A percentile compares a stretch with the other conserved stretches of the same genome.
phyloP scores from a whole-genome alignment of 1,140 invertebrate genomes.

The Gyrodactylus bullatarudis region DNA sequence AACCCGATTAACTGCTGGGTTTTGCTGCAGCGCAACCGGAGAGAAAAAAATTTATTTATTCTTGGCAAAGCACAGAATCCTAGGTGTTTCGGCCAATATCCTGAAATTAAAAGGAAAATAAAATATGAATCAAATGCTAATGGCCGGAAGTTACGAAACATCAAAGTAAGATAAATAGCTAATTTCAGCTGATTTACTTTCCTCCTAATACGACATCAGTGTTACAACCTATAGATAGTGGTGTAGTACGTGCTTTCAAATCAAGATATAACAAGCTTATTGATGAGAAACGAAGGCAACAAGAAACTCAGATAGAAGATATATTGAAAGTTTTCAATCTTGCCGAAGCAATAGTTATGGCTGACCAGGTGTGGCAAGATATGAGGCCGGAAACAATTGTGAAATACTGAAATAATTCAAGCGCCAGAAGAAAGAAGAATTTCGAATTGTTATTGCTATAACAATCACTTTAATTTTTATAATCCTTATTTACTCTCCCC shows the following conservation, averaged over 20 bases:
- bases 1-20: background rate
- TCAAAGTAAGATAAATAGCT: background rate
- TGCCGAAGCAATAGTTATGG: too few species aligned
- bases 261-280: background rate
- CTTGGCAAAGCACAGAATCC: background rate
- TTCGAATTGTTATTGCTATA: too few species aligned
- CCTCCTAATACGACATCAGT: background rate
- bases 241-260: background rate
- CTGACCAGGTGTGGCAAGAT: too few species aligned
- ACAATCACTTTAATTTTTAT: too few species aligned
- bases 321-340: too few species aligned
- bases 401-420: too few species aligned
- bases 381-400: too few species aligned
- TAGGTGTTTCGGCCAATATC: background rate
- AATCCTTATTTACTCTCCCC: too few species aligned
- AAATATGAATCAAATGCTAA: background rate
- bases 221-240: background rate
- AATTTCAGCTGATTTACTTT: background rate
- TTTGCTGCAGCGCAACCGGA: background rate
- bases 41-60: background rate
- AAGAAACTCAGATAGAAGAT: too few species aligned
- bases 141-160: background rate
- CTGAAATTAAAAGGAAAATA: background rate
- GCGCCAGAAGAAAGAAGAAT: too few species aligned
- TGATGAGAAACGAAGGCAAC: too few species aligned